Percentiles rank a stretch among this genome's conserved stretches.
phyloP scores from a whole-genome alignment of 2,888 invertebrate genomes.

The Drosophila flavopinicola region DNA sequence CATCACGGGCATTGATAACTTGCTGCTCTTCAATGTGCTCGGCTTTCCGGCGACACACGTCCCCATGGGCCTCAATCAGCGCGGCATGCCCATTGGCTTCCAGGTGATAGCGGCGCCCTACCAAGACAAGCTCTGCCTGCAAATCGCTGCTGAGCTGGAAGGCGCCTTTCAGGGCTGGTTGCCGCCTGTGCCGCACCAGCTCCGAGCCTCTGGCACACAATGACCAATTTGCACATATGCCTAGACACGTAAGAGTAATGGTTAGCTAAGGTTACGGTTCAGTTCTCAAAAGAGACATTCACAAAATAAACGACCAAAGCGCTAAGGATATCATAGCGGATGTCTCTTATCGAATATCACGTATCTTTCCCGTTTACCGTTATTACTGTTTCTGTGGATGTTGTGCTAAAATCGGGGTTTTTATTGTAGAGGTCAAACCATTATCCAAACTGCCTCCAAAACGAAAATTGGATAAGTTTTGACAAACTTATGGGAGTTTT shows the following conservation, averaged over 20 bases:
- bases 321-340: background rate
- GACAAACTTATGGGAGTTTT: no score
- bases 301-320: conserved; percentile 16
- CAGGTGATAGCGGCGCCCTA: conserved; percentile 91
- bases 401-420: background rate
- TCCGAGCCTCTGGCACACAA: background rate
- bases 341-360: conserved; percentile 1
- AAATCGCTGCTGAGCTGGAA: conserved; percentile 92
- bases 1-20: conserved; percentile 65
- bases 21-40: conserved; percentile 85
- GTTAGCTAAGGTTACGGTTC: conserved; percentile 51
- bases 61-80: conserved; percentile 87
- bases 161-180: conserved; percentile 92
- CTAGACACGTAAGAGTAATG: conserved; percentile 13
- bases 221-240: background rate
- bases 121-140: conserved; percentile 92
- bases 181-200: conserved; percentile 84
- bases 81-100: conserved; percentile 89
- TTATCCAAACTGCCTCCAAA: no score
- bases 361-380: background rate
- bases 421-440: no score
- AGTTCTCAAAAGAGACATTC: conserved; percentile 4
- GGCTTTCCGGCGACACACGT: conserved; percentile 91
- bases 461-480: no score
- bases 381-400: no score